A percentile compares a stretch with the other conserved stretches of the same genome.
Evolutionary conservation across 2,888 invertebrate genomes (phyloP).

Genomic region (Napeogenes sylphis): DNA sequence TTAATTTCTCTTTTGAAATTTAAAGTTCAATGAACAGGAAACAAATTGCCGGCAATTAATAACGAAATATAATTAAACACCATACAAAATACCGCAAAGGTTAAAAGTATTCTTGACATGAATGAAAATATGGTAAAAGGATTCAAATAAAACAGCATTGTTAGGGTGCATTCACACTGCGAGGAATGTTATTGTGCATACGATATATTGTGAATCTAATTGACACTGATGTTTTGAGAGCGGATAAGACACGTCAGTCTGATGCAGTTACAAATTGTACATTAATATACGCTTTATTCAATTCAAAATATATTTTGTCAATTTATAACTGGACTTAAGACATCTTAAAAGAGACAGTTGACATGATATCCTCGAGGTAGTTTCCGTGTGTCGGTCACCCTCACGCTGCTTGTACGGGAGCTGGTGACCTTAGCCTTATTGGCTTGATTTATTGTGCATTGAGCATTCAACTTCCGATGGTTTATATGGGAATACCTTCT

Average conservation of each 20-base stretch:
- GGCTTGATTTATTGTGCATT: not conserved
- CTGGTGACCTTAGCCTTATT: not conserved
- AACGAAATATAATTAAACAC: constrained; percentile 1
- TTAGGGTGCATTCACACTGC: constrained; percentile 25
- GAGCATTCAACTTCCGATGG: not conserved
- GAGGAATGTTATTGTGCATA: too few species aligned
- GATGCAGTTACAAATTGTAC: not conserved
- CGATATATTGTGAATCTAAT: not conserved
- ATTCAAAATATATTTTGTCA: not conserved
- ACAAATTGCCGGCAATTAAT: not conserved
- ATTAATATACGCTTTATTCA: not conserved
- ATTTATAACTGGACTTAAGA: not conserved
- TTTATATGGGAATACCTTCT: not conserved
- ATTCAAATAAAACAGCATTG: constrained; percentile 31
- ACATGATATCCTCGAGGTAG: not conserved
- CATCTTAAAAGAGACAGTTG: not conserved
- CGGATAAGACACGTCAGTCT: too few species aligned
- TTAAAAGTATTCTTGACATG: constrained; percentile 16
- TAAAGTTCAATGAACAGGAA: constrained; percentile 4
- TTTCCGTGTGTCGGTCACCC: not conserved
- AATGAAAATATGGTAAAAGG: constrained; percentile 20
- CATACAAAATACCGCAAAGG: constrained; percentile 23
- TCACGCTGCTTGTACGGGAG: constrained; percentile 3
- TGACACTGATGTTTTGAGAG: not conserved
- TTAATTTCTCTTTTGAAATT: not conserved